Percentiles rank a stretch among this genome's conserved stretches.
Conservation (phyloP, 2,113 vertebrate genomes). For the Drymodes brunneopygia region DNA sequence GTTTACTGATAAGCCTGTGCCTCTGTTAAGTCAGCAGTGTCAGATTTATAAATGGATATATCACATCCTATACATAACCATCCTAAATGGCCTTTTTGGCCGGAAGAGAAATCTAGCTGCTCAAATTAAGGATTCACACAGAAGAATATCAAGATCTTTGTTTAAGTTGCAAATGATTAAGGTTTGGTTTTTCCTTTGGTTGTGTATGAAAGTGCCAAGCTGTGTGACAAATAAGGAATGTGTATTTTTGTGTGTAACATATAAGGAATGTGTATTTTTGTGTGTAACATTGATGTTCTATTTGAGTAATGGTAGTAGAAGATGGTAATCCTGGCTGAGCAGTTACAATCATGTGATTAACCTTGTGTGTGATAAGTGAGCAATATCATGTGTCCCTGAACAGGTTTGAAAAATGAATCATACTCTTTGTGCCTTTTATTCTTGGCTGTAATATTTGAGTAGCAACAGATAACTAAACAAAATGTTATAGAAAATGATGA, state of each 20-base stretch:
- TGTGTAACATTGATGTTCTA: neutral
- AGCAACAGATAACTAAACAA: neutral
- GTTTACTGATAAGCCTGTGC: neutral
- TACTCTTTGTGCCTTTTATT: neutral
- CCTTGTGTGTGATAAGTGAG: neutral
- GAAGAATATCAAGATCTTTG: neutral
- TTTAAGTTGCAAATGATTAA: neutral
- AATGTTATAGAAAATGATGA: neutral
- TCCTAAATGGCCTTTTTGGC: neutral
- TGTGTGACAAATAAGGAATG: neutral
- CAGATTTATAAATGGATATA: neutral
- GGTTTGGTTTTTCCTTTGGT: neutral
- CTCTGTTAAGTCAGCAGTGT: neutral
- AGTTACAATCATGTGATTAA: neutral
- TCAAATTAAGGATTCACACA: neutral
- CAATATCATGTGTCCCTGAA: neutral
- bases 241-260: neutral
- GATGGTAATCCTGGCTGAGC: neutral
- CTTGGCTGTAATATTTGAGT: neutral
- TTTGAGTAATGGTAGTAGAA: neutral
- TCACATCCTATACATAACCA: neutral
- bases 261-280: neutral
- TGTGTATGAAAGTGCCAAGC: neutral
- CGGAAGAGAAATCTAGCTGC: neutral
- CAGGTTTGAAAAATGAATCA: neutral